A percentile compares a stretch with the other conserved stretches of the same genome.
Conservation (phyloP, 2,797 vertebrate species). For the Parauchenoglanis punctatus region DNA sequence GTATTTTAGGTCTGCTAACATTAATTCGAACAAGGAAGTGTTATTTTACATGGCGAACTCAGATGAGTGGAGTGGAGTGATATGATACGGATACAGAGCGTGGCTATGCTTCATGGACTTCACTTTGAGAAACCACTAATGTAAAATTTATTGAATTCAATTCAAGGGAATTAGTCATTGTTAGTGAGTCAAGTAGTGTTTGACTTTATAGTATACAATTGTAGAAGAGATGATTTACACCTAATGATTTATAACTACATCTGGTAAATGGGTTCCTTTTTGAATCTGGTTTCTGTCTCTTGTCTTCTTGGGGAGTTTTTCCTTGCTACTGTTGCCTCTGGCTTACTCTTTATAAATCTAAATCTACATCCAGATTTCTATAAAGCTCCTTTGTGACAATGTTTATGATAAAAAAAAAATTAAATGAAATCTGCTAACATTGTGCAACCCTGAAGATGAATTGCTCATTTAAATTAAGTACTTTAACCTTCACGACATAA, state of each 20-base stretch:
- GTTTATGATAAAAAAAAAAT: background rate
- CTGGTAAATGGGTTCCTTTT: background rate
- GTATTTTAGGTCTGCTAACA: background rate
- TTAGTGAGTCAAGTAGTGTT: background rate
- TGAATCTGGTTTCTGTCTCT: background rate
- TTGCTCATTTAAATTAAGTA: background rate
- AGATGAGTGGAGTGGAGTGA: too few species aligned
- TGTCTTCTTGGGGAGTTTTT: background rate
- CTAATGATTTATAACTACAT: background rate
- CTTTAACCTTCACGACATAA: background rate
- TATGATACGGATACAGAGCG: too few species aligned
- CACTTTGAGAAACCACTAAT: background rate
- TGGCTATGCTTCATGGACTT: background rate
- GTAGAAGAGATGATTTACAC: background rate
- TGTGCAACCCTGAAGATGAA: conserved; percentile 1
- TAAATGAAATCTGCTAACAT: background rate
- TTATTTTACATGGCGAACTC: background rate
- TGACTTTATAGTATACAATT: background rate
- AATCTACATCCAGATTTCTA: background rate
- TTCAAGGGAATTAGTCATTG: background rate
- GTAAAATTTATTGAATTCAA: background rate
- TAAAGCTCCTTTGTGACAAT: background rate
- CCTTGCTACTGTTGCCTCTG: background rate
- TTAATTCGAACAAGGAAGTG: background rate
- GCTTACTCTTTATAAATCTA: background rate